Base-by-base conservation (phyloP, 1,140 invertebrate genomes). In the Hestina assimilis region DNA sequence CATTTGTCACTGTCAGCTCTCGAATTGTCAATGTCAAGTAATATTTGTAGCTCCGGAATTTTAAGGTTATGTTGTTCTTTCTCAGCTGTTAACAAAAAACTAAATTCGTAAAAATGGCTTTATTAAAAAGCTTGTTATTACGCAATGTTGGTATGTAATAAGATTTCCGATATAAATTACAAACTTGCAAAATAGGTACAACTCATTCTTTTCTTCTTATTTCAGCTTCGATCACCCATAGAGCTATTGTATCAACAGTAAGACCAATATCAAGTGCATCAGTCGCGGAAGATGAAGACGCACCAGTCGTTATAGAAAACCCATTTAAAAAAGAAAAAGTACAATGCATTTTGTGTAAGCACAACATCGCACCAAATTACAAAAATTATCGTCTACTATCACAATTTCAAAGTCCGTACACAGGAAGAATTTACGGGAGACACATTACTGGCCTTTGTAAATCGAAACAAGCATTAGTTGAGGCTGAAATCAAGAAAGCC, bases 391-490 rank as follows among this genome's bases (percentile, higher is more conserved):
- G 94, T 48, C 81, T 99, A 4, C 80, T 99, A 1, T 98, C 96
- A 9, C 98, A 99, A 79, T 99, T 99, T 87, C 94, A 98, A 75
- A 99, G 97, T 33, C 93, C 95, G 0, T 96, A 95, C 69, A 99
- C 97, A 7, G 97, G 98, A 6, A 91, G 92, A 64, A 92, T 98
- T 51, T 99, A 99, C 87, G 95, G 95, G 0, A 91, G 93, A 62
- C 95, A 99, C 69, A 96, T 99, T 47, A 99, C 98, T 21, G 96
- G 96, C 3, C 86, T 97, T 2, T 98, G 96, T 76, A 91, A 92
- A 76, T 64, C 79, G 3, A 94, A 96, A 71, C 95, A 98, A 65
- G 82, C 90, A 35, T 75, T 85, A 57, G 90, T 97, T 0, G 92
- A 94, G 76, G 70, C 66, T 1, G 94, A 95, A 84, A 94, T 97